These are phyloP conservation scores for Adelphocoris suturalis DNA, from an alignment of 2,888 invertebrate genomes.

Conservation along the genomic window DNA sequence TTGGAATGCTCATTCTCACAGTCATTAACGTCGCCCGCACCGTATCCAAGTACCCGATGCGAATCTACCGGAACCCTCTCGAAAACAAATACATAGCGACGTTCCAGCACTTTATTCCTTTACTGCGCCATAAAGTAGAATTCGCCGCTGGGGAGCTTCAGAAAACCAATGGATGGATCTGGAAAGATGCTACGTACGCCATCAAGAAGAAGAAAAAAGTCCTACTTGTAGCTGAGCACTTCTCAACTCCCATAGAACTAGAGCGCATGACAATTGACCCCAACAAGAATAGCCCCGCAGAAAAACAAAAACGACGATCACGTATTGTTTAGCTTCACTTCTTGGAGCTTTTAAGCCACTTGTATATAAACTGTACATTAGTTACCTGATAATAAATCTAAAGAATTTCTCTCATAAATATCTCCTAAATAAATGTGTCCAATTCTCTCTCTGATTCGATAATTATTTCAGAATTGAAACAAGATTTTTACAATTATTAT, in stretches of 20 bases:
- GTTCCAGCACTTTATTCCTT: conserved; percentile 34
- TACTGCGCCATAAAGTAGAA: not conserved
- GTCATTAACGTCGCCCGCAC: conserved; percentile 44
- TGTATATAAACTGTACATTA: not conserved
- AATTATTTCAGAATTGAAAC: too few species aligned
- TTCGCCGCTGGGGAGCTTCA: conserved; percentile 50
- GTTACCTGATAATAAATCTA: too few species aligned
- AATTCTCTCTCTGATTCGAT: too few species aligned
- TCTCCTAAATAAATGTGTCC: too few species aligned
- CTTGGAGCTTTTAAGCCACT: not conserved
- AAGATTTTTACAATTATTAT: too few species aligned
- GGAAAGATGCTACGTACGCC: conserved; percentile 25
- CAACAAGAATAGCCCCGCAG: not conserved
- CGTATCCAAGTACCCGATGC: conserved; percentile 40
- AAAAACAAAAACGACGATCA: conserved; percentile 42
- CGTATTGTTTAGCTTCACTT: not conserved
- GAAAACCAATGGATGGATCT: not conserved
- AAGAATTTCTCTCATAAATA: too few species aligned
- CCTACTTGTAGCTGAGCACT: conserved; percentile 33
- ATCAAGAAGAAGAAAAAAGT: conserved; percentile 50
- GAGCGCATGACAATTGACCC: conserved; percentile 41
- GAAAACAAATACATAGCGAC: conserved; percentile 55
- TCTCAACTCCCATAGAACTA: conserved; percentile 44
- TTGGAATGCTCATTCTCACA: not conserved
- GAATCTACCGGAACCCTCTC: conserved; percentile 41